These are phyloP conservation scores for Ia io DNA, from an alignment of 2,113 vertebrate genomes.

Conservation along the genomic window DNA sequence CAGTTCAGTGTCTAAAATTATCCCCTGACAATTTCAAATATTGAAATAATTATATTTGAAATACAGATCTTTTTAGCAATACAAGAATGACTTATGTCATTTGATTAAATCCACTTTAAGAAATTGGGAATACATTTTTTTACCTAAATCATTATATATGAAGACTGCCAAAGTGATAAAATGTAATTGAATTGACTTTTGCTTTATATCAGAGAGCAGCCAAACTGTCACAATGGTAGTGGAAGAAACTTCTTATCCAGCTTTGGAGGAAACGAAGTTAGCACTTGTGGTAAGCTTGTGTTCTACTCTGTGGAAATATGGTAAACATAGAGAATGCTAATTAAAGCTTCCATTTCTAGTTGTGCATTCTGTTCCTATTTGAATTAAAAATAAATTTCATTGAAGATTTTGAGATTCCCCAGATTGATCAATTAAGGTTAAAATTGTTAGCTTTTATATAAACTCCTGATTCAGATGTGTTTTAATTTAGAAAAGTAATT, in stretches of 20 bases:
- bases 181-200: conserved; percentile 43
- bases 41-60: conserved; percentile 27
- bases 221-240: conserved; percentile 62
- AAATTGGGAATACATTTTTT: background rate
- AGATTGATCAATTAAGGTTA: background rate
- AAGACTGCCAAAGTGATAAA: background rate
- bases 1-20: background rate
- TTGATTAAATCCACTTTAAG: background rate
- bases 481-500: conserved; percentile 20
- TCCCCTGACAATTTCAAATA: background rate
- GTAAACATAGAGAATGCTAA: background rate
- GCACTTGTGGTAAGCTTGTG: conserved; percentile 82
- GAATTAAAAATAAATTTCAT: conserved; percentile 10
- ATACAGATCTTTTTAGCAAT: background rate
- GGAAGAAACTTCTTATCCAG: conserved; percentile 74
- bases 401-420: background rate
- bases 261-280: conserved; percentile 72
- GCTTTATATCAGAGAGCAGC: conserved; percentile 77
- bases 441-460: background rate
- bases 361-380: background rate
- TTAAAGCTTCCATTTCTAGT: background rate
- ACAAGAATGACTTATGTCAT: background rate
- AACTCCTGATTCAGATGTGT: background rate
- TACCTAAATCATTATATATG: background rate
- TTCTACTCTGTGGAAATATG: background rate